A percentile compares a stretch with the other conserved stretches of the same genome.
Evolutionary conservation across 1,140 invertebrate species (phyloP).

Genomic region (Scaptodrosophila lebanonensis): DNA sequence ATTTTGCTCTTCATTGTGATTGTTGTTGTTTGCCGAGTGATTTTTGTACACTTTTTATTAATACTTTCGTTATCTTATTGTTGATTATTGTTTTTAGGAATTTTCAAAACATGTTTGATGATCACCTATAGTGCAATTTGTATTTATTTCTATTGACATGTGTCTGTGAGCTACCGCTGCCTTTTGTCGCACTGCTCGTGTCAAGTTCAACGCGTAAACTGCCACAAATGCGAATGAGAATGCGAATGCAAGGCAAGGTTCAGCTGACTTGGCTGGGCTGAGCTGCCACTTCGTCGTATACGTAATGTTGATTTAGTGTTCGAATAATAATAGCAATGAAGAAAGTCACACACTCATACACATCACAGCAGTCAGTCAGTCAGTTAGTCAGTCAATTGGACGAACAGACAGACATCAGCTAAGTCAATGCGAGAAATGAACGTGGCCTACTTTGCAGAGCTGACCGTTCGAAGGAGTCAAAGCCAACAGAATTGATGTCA

Average conservation of each 20-base stretch:
- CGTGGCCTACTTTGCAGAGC: slow-evolving; percentile 27
- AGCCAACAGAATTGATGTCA: slow-evolving; percentile 57
- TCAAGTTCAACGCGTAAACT: slow-evolving; percentile 35
- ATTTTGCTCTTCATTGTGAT: slow-evolving; percentile 64
- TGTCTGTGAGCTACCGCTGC: neutral
- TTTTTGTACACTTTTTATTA: neutral
- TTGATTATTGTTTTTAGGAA: too few relatives aligned
- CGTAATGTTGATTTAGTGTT: slow-evolving; percentile 39
- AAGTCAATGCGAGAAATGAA: slow-evolving; percentile 9
- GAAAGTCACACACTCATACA: neutral
- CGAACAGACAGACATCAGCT: slow-evolving; percentile 16
- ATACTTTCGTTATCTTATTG: too few relatives aligned
- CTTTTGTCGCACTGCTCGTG: slow-evolving; percentile 21
- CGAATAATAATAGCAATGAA: slow-evolving; percentile 27
- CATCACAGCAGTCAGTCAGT: neutral
- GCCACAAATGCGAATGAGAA: slow-evolving; percentile 27
- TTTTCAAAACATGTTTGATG: too few relatives aligned
- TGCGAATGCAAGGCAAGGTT: slow-evolving; percentile 16
- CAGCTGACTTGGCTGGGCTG: too few relatives aligned
- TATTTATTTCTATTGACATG: neutral
- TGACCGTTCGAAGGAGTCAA: slow-evolving; percentile 3
- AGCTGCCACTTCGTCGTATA: slow-evolving; percentile 26
- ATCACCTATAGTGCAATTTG: neutral
- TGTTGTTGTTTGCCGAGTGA: neutral
- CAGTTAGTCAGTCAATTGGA: slow-evolving; percentile 12